Conservation (phyloP, 2,888 invertebrate species). For the Odontothrips loti region DNA sequence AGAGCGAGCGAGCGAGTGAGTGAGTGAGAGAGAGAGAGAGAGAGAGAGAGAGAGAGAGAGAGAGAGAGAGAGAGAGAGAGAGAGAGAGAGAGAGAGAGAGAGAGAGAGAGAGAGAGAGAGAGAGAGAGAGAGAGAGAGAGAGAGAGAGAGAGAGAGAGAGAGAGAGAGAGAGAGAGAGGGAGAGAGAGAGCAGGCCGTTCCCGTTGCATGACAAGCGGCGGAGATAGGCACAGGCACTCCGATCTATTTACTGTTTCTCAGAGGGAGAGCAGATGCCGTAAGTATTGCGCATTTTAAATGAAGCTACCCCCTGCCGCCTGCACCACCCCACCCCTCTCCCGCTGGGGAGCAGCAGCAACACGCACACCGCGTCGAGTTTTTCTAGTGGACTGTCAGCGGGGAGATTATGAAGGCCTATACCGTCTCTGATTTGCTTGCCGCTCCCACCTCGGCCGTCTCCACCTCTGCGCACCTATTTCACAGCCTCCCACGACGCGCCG, state of each 20-base stretch:
- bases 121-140: background rate
- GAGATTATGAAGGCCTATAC: background rate
- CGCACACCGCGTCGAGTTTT: background rate
- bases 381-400: background rate
- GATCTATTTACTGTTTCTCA: constrained; percentile 21
- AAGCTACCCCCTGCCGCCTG: background rate
- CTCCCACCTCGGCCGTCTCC: too few relatives aligned
- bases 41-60: background rate
- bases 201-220: constrained; percentile 2
- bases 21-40: background rate
- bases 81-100: constrained; percentile 13
- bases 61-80: background rate
- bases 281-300: constrained; percentile 26
- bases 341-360: too few relatives aligned
- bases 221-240: constrained; percentile 5
- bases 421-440: too few relatives aligned
- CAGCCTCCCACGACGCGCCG: too few relatives aligned
- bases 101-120: background rate
- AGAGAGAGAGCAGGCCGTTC: too few relatives aligned
- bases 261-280: constrained; percentile 5
- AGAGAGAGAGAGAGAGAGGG: background rate
- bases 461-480: too few relatives aligned
- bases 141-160: constrained; percentile 4
- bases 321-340: background rate
- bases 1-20: background rate